Percentiles rank a stretch among this genome's conserved stretches.
Evolutionary conservation across 2,888 invertebrate genomes (phyloP).

Genomic region (Lasiommata megera): DNA sequence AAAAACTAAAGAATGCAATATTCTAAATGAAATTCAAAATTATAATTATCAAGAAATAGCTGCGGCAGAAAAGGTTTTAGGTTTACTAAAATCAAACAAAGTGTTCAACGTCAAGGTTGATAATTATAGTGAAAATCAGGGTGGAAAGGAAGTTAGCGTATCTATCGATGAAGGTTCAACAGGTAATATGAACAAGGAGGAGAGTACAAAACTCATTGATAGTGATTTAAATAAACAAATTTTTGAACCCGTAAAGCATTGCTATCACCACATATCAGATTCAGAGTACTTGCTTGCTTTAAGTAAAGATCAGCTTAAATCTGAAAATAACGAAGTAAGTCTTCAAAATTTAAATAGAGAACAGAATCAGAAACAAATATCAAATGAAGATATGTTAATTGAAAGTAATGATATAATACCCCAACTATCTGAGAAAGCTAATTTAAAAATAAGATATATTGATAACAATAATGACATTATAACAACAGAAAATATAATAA

Average conservation of each 20-base stretch:
- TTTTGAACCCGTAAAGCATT: slow-evolving; percentile 31
- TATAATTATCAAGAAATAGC: slow-evolving; percentile 28
- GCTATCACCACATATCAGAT: slow-evolving; percentile 35
- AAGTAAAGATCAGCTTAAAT: not conserved
- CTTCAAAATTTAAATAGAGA: not conserved
- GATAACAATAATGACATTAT: not conserved
- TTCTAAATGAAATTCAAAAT: slow-evolving; percentile 13
- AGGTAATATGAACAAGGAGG: not conserved
- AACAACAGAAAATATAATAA: not conserved
- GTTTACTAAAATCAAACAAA: slow-evolving; percentile 6
- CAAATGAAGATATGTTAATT: not conserved
- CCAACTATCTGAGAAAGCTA: not conserved
- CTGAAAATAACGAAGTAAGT: not conserved
- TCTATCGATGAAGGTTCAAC: not conserved
- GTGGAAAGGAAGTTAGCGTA: not conserved
- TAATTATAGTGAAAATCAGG: not conserved
- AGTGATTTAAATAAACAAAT: not conserved
- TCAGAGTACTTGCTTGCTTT: slow-evolving; percentile 31
- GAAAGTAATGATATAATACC: not conserved
- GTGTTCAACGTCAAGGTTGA: not conserved
- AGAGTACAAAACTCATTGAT: not conserved
- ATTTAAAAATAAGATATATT: not conserved
- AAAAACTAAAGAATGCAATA: not conserved
- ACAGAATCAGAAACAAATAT: not conserved
- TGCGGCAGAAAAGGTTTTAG: slow-evolving; percentile 31